Evolutionary conservation across 1,140 invertebrate species (phyloP), one percentile per base, ranked within the genome.

Genomic region (Conus ventricosus): DNA sequence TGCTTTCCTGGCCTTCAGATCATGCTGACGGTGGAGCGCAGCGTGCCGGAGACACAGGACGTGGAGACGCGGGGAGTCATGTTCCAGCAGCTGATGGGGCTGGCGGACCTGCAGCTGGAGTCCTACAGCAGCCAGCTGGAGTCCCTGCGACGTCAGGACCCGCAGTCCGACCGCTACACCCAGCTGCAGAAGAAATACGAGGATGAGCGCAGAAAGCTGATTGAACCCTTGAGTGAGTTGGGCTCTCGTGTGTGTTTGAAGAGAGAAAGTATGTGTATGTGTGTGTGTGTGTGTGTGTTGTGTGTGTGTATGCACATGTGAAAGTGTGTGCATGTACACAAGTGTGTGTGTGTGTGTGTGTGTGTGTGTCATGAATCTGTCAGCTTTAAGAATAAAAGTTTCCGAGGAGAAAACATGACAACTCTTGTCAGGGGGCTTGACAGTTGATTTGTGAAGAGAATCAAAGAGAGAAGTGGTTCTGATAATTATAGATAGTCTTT

Each of bases 91-190:
- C 94, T 97, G 55, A 95, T 97, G 0, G 96, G 97, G 85, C 92
- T 98, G 3, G 96, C 97, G n/a, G 97, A 98, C 93, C 95, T 97
- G 17, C 96, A 98, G 88, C 94, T 98, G 54, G 97, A 97, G 92
- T 97, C 97, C 0, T 96, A 96, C 87, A 97, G 87, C 15, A 96
- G 95, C 87, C 97, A 98, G 92, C 93, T 97, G 55, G 96, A 97
- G 39, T 97, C 97, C 90, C 95, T 98, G 13, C 95, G 96, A 39
- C 6, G 96, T 95, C 71, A 96, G 95, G 0, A 82, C 5, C 87
- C 91, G 57, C 76, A 90, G 25, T n/a, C 95, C 25, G 90, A 96
- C 7, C 17, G 96, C 95, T 85, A 96, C 96, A 0, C 81, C 4
- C 89, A 94, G 87, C 88, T 95, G 15, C 87, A 91, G 55, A 88